Evolutionary conservation across 2,113 vertebrate species (phyloP).

Genomic region (Hyaena hyaena): DNA sequence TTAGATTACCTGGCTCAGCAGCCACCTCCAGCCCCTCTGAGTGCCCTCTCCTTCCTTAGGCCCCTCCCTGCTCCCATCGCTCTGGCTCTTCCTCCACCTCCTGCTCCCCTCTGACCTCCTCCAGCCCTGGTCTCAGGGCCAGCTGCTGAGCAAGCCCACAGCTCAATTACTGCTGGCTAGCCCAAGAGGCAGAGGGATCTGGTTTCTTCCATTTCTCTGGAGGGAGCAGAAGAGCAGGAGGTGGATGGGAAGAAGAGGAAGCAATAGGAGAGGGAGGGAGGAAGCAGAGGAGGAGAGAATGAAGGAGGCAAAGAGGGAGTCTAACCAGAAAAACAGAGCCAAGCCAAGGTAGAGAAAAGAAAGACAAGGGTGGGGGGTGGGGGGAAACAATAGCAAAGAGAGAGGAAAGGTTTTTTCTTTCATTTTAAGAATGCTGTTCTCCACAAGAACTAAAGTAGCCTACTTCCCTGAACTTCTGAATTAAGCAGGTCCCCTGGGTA

Average conservation of each 20-base stretch:
- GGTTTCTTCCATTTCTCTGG: conserved; percentile 64
- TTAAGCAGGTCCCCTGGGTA: background rate
- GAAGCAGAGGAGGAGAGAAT: conserved; percentile 53
- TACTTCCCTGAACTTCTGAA: background rate
- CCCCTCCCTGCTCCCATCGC: background rate
- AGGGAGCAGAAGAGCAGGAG: conserved; percentile 54
- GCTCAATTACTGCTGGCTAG: conserved; percentile 66
- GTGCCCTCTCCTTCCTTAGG: conserved; percentile 9
- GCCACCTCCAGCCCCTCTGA: conserved; percentile 62
- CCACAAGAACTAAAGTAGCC: background rate
- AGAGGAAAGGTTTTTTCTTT: conserved; percentile 37
- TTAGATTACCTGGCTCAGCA: conserved; percentile 78
- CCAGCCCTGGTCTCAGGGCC: background rate
- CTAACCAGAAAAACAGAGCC: conserved; percentile 57
- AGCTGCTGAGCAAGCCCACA: conserved; percentile 46
- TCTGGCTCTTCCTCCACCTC: background rate
- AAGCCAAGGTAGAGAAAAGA: conserved; percentile 39
- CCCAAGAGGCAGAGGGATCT: conserved; percentile 42
- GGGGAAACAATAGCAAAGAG: background rate
- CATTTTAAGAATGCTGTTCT: conserved; percentile 37
- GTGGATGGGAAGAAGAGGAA: background rate
- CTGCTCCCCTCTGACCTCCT: conserved; percentile 48
- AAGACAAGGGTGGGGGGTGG: background rate
- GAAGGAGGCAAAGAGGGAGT: conserved; percentile 48
- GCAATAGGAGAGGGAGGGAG: background rate